Percentiles rank a stretch among this genome's conserved stretches.
Conservation (phyloP, 2,797 vertebrate species). For the Eremophila alpestris region DNA sequence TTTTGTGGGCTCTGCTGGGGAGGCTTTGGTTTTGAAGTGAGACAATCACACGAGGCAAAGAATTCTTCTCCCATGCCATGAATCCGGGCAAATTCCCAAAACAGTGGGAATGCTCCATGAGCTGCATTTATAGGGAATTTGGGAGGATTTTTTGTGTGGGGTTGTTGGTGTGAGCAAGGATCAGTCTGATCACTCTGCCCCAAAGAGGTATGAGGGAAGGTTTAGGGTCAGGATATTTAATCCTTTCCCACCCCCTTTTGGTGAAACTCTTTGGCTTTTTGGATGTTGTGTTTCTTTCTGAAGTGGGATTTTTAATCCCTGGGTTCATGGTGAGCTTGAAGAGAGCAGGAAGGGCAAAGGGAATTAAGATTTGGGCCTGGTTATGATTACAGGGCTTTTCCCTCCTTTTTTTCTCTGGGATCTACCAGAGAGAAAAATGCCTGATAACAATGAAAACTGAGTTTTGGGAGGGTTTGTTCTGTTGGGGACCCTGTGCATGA, state of each 20-base stretch:
- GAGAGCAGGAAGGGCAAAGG: background rate
- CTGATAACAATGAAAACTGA: background rate
- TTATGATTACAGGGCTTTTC: background rate
- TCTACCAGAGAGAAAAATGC: background rate
- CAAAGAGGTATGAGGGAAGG: rapidly evolving
- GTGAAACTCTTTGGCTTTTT: background rate
- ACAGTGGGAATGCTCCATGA: rapidly evolving
- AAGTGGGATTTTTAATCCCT: background rate
- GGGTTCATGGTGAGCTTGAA: background rate
- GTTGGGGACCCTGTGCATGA: rapidly evolving
- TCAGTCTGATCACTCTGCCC: background rate
- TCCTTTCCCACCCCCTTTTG: background rate
- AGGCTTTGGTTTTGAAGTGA: background rate
- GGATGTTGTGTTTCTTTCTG: background rate
- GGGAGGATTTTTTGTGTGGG: background rate
- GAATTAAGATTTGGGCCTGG: background rate
- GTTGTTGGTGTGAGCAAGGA: background rate
- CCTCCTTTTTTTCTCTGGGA: rapidly evolving
- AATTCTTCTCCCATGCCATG: background rate
- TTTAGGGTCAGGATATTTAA: background rate
- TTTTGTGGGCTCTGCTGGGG: background rate
- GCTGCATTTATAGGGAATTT: background rate
- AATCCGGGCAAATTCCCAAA: background rate
- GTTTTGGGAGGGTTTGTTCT: background rate
- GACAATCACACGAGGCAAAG: rapidly evolving